Evolutionary conservation across 2,797 vertebrate genomes (phyloP).

Genomic region (Eurystomus glaucurus): DNA sequence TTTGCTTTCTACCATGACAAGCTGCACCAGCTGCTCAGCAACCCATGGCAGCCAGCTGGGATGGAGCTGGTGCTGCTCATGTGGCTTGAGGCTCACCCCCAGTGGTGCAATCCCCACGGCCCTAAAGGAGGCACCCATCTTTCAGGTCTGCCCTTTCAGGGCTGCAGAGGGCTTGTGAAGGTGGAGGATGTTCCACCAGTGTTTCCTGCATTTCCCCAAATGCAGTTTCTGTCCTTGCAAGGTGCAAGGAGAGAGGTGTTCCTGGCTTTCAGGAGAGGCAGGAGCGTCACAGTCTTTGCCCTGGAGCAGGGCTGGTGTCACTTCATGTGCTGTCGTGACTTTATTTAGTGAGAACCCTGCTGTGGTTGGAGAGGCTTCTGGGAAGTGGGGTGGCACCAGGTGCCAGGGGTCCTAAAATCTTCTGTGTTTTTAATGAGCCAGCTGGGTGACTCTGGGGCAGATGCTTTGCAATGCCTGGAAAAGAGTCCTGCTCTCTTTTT

Average conservation of each 20-base stretch:
- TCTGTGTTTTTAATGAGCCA: background rate
- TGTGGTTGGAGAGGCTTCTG: background rate
- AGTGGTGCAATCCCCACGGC: rapidly evolving
- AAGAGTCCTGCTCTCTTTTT: background rate
- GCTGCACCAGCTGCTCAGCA: background rate
- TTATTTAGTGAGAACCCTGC: rapidly evolving
- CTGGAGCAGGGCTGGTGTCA: background rate
- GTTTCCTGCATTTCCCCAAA: rapidly evolving
- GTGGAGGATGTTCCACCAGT: too few species aligned
- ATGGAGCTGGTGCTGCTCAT: background rate
- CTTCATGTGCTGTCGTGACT: background rate
- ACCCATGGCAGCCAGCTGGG: rapidly evolving
- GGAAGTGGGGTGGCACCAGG: background rate
- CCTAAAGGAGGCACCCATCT: background rate
- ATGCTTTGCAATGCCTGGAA: background rate
- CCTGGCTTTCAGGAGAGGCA: background rate
- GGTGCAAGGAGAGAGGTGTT: background rate
- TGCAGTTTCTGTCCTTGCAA: background rate
- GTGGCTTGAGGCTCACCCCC: background rate
- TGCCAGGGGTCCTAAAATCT: background rate
- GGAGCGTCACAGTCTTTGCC: background rate
- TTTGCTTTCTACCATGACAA: background rate
- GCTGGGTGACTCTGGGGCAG: background rate
- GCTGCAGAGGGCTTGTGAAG: background rate
- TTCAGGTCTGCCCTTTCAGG: background rate